Evolutionary conservation across 2,888 invertebrate species (phyloP), one percentile per base, ranked within the genome.

Genomic region (Drosophila diplacantha): DNA sequence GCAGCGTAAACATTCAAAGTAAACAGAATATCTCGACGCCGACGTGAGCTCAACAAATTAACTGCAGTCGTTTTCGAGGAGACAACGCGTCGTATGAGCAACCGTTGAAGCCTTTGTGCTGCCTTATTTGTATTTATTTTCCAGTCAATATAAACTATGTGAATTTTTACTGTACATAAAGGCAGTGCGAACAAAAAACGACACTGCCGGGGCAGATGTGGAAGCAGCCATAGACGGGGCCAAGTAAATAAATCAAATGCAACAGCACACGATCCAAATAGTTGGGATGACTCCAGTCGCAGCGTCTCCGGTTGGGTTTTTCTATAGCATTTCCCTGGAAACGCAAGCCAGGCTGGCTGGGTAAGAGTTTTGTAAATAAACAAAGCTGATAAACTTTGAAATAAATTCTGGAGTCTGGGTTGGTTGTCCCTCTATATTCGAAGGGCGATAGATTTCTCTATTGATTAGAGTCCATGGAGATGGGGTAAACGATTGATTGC

Each of bases 91-190:
- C 83, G 78, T 78, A 78, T 78, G 72, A 43, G 78, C 75, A 72
- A 77, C 37, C 62, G 37, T 44, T 55, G 52, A 60, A 56, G 55
- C 68, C 69, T 72, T 76, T 80, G 74, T 80, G 77, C 74, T 79
- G 82, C 80, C 71, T 76, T 84, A 84, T 83, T 84, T 86, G 71
- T 84, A 86, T 85, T 85, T 86, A 86, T 84, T 86, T 86, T 86
- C 86, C 85, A 86, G 85, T 86, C 86, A 85, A 86, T 86, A 86
- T 86, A 86, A 86, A 84, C 80, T 78, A 85, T 77, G 87, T 86
- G 83, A 86, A 86, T 86, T 81, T 83, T 61, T 80, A 79, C 72
- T 69, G 79, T 81, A 85, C 86, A 85, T 80, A 85, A 78, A 70
- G 54, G 43, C 43, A 60, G 49, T 32, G 71, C 58, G 73, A 75